A percentile compares a stretch with the other conserved stretches of the same genome.
Conservation (phyloP, 2,113 vertebrate species). For the Lipophrys pholis region DNA sequence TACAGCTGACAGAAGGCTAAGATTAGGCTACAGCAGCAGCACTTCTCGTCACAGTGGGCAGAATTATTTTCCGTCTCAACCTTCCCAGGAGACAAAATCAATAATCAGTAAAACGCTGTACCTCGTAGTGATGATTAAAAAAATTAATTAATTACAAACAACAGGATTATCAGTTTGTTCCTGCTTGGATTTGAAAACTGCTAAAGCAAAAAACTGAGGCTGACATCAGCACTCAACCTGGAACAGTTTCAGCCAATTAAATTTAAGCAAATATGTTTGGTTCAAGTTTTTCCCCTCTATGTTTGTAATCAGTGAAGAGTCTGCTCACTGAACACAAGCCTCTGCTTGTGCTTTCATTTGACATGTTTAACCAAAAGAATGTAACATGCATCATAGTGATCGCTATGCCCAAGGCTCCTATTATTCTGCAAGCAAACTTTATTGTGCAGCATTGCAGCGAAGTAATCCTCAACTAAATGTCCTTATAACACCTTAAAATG, state of each 20-base stretch:
- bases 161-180: constrained; percentile 15
- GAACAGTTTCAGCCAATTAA: constrained; percentile 13
- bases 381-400: not conserved
- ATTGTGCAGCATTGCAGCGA: no score
- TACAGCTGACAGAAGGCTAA: no score
- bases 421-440: not conserved
- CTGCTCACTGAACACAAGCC: not conserved
- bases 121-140: constrained; percentile 12
- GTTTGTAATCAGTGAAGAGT: not conserved
- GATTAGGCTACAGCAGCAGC: not conserved
- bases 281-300: constrained; percentile 23
- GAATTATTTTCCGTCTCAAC: constrained; percentile 2
- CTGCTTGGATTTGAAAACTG: not conserved
- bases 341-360: not conserved
- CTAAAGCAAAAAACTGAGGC: constrained; percentile 14
- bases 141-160: not conserved
- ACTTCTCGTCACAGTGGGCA: not conserved
- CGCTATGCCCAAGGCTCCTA: not conserved
- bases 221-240: not conserved
- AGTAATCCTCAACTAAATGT: no score
- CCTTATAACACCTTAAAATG: no score
- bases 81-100: constrained; percentile 25
- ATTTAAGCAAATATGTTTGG: constrained; percentile 2
- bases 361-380: not conserved
- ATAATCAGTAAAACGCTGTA: constrained; percentile 7